phyloP scores from a whole-genome alignment of 2,888 invertebrate genomes.

The Meteorus colon region DNA sequence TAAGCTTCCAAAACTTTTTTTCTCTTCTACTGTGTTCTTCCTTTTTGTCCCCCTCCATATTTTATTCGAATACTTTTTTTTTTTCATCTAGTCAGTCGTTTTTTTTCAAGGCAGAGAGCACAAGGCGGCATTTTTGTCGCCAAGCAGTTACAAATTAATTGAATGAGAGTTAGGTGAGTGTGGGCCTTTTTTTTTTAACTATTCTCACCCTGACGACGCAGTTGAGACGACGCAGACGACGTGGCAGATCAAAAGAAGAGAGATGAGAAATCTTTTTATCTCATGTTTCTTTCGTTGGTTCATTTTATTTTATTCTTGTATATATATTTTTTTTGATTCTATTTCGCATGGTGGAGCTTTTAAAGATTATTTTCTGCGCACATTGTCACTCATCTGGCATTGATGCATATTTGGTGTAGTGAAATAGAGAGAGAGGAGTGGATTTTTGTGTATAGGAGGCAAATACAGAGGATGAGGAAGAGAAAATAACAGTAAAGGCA shows the following conservation, averaged over 20 bases:
- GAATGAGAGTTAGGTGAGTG: slow-evolving; percentile 57
- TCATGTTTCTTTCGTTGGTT: background rate
- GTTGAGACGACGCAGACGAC: slow-evolving; percentile 22
- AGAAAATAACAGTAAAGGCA: no score
- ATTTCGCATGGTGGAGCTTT: slow-evolving; percentile 24
- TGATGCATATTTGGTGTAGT: background rate
- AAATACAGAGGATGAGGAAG: no score
- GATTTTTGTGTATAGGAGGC: no score
- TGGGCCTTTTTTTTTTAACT: background rate
- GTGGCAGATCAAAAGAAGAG: slow-evolving; percentile 44
- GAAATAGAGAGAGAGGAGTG: no score
- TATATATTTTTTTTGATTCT: background rate
- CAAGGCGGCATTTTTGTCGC: slow-evolving; percentile 53
- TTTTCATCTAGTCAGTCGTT: slow-evolving; percentile 23
- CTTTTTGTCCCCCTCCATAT: slow-evolving; percentile 30
- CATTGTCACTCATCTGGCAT: slow-evolving; percentile 11
- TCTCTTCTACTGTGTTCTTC: slow-evolving; percentile 8
- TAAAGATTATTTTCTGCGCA: slow-evolving; percentile 34
- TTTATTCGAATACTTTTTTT: background rate
- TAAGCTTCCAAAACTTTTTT: slow-evolving; percentile 17
- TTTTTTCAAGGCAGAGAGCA: slow-evolving; percentile 11
- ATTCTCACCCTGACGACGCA: slow-evolving; percentile 13
- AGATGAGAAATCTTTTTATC: slow-evolving; percentile 22
- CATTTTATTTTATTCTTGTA: background rate
- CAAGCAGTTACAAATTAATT: slow-evolving; percentile 63